A percentile compares a stretch with the other conserved stretches of the same genome.
These are phyloP conservation scores for Sphaeramia orbicularis DNA, from an alignment of 2,797 vertebrate species.

Conservation along the genomic window DNA sequence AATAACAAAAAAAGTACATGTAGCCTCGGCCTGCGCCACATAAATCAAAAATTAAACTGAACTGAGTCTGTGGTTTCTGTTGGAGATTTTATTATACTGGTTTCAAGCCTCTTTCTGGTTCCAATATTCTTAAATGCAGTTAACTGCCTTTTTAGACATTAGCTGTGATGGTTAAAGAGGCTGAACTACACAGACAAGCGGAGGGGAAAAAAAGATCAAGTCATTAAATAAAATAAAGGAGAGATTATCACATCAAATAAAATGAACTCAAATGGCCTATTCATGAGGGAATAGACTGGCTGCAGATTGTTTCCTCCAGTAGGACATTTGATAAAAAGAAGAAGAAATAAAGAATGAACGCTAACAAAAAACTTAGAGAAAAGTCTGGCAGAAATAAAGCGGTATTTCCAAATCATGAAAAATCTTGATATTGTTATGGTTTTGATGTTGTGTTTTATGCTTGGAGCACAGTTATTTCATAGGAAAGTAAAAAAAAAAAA, in stretches of 20 bases:
- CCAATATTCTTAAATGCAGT: conserved; percentile 81
- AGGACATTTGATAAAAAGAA: conserved; percentile 17
- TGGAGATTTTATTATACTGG: conserved; percentile 84
- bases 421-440: not conserved
- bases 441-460: not conserved
- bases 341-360: conserved; percentile 17
- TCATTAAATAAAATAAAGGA: conserved; percentile 80
- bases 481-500: conserved; percentile 5
- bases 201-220: conserved; percentile 59
- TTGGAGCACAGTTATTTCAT: not conserved
- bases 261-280: conserved; percentile 50
- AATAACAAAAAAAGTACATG: conserved; percentile 64
- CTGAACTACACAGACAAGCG: conserved; percentile 56
- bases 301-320: conserved; percentile 27
- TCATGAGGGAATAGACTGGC: conserved; percentile 4
- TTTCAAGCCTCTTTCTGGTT: conserved; percentile 82
- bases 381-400: conserved; percentile 3
- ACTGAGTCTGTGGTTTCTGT: conserved; percentile 80
- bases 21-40: conserved; percentile 59
- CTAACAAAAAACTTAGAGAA: not conserved
- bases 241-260: conserved; percentile 80
- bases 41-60: conserved; percentile 72
- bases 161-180: conserved; percentile 72
- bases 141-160: conserved; percentile 79
- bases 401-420: not conserved